Evolutionary conservation across 1,140 invertebrate genomes (phyloP), one percentile per base, ranked within the genome.

Genomic region (silkworm (Bombyx mori)): DNA sequence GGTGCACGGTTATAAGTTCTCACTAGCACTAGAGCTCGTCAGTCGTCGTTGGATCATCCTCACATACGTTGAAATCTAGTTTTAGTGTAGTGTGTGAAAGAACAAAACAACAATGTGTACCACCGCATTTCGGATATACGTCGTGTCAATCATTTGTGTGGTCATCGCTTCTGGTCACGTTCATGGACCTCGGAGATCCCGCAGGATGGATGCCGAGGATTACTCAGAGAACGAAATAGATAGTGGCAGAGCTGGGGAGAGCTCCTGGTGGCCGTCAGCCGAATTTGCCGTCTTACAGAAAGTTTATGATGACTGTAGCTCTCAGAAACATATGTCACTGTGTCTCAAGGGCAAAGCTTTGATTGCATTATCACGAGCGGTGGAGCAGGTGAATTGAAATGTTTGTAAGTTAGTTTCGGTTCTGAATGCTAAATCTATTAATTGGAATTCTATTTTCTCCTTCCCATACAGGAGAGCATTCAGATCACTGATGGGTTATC

Each of bases 291-390:
- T 90, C 63, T 73, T 89, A 66, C 86, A 89, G 60, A 89, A 90
- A 71, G 84, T 91, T 52, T 91, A 91, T 62, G 90, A 91, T 55
- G 90, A 90, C 65, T 91, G 90, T 77, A 90, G 89, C 77, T 79
- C 87, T 45, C 89, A 89, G 54, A 88, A 88, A 66, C 89, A 90
- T 68, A 85, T 91, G 63, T 87, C 89, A 43, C 80, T 79, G 57
- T 91, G 90, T 66, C 78, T 91, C 7, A 91, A 91, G 67, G 87
- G 89, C 45, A 91, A 90, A 69, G 90, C 90, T 18, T 71, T 91
- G 26, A 82, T 77, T 57, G 90, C 89, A 0, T 67, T 91, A 8
- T 79, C 81, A 35, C 88, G 89, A 49, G 90, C 90, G 49, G 75
- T 90, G 44, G 89, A 91, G 56, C 89, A 90, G 84, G 86, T 89